Conservation (phyloP, 2,113 vertebrate species). For the Oncorhynchus mykiss region DNA sequence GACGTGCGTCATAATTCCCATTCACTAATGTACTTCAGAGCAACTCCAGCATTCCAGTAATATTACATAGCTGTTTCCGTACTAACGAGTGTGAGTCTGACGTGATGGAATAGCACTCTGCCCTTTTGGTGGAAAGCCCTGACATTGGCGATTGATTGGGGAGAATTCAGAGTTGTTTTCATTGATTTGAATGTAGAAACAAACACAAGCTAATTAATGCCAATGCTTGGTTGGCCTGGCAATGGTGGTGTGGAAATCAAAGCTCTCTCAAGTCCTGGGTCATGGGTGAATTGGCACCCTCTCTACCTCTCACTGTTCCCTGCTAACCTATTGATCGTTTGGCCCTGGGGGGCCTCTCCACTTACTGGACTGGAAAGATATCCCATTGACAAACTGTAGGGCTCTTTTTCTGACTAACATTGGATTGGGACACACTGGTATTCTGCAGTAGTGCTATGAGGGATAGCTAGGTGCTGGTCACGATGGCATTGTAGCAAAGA, state of each 20-base stretch:
- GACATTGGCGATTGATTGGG: constrained; percentile 44
- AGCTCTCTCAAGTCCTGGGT: constrained; percentile 24
- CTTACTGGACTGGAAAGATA: constrained; percentile 52
- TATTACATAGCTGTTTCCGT: too few relatives aligned
- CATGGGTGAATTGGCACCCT: constrained; percentile 47
- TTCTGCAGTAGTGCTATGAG: neutral
- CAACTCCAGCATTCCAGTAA: neutral
- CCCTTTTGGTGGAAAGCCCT: neutral
- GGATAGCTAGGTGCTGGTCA: neutral
- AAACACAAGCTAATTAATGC: constrained; percentile 54
- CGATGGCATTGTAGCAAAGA: neutral
- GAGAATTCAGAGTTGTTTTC: constrained; percentile 42
- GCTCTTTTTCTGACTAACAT: constrained; percentile 18
- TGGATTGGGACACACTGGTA: neutral
- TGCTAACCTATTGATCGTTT: neutral
- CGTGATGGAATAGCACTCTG: neutral
- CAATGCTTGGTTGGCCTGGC: constrained; percentile 26
- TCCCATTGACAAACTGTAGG: constrained; percentile 54
- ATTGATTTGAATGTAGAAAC: constrained; percentile 44
- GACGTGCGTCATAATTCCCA: too few relatives aligned
- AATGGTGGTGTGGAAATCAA: constrained; percentile 29
- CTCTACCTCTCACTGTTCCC: constrained; percentile 34
- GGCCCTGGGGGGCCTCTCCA: constrained; percentile 29
- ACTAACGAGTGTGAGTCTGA: neutral
- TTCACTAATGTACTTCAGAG: too few relatives aligned